Percentiles rank a stretch among this genome's conserved stretches.
Conservation (phyloP, 2,113 vertebrate species). For the Labeo rohita region DNA sequence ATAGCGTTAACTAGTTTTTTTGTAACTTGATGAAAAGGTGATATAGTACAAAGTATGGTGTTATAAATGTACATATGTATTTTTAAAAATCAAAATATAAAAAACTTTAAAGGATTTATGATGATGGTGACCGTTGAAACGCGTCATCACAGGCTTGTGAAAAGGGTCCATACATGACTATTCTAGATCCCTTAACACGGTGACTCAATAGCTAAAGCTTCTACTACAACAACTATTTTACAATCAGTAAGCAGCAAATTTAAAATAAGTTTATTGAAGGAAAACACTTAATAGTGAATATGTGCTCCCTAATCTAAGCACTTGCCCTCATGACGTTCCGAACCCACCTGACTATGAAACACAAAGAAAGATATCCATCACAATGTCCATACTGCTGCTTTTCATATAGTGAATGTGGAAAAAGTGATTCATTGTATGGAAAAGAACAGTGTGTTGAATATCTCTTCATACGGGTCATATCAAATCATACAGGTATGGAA, state of each 20-base stretch:
- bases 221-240: neutral
- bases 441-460: neutral
- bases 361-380: neutral
- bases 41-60: too few species aligned
- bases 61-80: too few species aligned
- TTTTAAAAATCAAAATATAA: too few species aligned
- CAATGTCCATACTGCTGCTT: neutral
- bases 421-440: neutral
- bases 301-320: neutral
- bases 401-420: neutral
- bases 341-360: neutral
- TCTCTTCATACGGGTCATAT: neutral
- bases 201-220: neutral
- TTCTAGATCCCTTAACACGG: neutral
- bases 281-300: neutral
- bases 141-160: too few species aligned
- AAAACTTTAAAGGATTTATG: too few species aligned
- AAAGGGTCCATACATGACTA: too few species aligned
- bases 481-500: neutral
- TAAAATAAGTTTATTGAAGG: neutral
- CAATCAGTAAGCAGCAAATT: neutral
- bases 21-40: too few species aligned
- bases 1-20: too few species aligned
- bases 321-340: neutral
- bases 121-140: too few species aligned